phyloP scores from a whole-genome alignment of 2,797 vertebrate genomes.

The Crenichthys baileyi region DNA sequence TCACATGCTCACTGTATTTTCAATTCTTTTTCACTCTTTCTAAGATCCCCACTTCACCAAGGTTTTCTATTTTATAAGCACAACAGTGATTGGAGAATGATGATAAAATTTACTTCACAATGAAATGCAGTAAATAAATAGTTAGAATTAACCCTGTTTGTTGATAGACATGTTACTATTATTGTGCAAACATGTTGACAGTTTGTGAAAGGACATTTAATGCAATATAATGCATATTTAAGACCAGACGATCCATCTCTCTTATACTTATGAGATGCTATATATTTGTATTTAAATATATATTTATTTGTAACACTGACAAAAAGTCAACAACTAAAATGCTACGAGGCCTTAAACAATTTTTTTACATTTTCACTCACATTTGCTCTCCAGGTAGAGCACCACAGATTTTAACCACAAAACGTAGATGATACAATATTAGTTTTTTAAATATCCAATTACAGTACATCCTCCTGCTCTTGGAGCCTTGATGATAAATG shows the following conservation, averaged over 20 bases:
- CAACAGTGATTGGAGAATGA: background rate
- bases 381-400: no score
- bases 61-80: background rate
- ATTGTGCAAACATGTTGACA: background rate
- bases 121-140: background rate
- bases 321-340: background rate
- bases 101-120: background rate
- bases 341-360: background rate
- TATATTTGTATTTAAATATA: no score
- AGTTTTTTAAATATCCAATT: background rate
- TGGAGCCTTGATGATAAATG: background rate
- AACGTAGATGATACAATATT: background rate
- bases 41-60: constrained; percentile 20
- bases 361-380: background rate
- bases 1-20: constrained; percentile 18
- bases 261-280: no score
- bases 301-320: background rate
- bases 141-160: background rate
- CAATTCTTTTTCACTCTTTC: constrained; percentile 3
- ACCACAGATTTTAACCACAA: background rate
- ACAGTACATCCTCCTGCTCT: background rate
- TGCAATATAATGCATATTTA: background rate
- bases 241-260: background rate
- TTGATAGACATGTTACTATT: background rate
- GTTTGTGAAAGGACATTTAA: background rate